Evolutionary conservation across 1,140 invertebrate genomes (phyloP).

Genomic region (Popillia japonica): DNA sequence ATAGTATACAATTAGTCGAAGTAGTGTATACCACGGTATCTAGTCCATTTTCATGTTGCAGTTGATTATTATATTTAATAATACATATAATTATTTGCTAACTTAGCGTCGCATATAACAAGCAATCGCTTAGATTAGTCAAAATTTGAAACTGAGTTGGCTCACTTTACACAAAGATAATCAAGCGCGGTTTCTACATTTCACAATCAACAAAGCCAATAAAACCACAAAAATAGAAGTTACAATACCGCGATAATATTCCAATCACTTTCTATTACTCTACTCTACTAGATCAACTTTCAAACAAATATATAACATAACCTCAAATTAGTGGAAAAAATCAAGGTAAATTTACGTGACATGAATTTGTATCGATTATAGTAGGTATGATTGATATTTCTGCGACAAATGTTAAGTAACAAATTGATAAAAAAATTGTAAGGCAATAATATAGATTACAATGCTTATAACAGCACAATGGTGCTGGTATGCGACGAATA

Average conservation of each 20-base stretch:
- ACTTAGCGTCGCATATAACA: too few species aligned
- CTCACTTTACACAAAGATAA: slow-evolving; percentile 19
- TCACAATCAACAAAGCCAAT: slow-evolving; percentile 20
- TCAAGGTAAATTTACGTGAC: slow-evolving; percentile 28
- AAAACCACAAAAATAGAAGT: slow-evolving; percentile 17
- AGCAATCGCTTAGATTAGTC: too few species aligned
- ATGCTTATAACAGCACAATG: neutral
- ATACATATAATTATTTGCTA: too few species aligned
- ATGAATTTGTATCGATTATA: neutral
- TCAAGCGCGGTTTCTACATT: neutral
- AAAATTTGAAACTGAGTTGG: neutral
- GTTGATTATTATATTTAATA: too few species aligned
- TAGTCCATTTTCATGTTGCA: too few species aligned
- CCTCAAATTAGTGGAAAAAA: slow-evolving; percentile 20
- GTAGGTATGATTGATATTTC: neutral
- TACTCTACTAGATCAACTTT: slow-evolving; percentile 9
- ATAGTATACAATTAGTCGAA: too few species aligned
- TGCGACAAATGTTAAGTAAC: neutral
- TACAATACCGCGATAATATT: slow-evolving; percentile 19
- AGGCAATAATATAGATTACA: neutral
- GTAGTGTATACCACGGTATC: too few species aligned
- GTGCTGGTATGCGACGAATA: neutral
- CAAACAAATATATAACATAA: slow-evolving; percentile 23
- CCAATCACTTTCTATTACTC: slow-evolving; percentile 22
- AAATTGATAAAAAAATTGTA: neutral